Conservation (phyloP, 2,888 invertebrate genomes). For the Aproaerema taeniolella region DNA sequence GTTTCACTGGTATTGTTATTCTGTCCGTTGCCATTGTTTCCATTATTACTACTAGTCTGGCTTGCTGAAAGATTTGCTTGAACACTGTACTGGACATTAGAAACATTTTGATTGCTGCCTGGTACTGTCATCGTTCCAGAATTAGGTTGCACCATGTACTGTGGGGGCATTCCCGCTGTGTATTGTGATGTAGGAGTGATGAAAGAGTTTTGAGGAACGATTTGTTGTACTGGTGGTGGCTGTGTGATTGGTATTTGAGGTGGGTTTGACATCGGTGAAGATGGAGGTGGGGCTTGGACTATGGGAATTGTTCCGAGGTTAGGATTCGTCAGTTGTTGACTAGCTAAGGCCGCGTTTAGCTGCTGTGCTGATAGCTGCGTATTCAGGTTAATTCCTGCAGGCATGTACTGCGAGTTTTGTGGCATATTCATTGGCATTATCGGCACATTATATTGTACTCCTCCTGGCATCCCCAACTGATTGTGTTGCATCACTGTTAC, state of each 20-base stretch:
- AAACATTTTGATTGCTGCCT: slow-evolving; percentile 47
- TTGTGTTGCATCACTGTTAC: slow-evolving; percentile 70
- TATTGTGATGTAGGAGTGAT: slow-evolving; percentile 60
- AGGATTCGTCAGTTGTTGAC: slow-evolving; percentile 51
- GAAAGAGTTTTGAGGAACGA: slow-evolving; percentile 54
- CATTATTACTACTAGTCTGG: too few relatives aligned
- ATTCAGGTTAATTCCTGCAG: slow-evolving; percentile 56
- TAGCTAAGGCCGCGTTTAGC: slow-evolving; percentile 59
- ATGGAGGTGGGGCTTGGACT: slow-evolving; percentile 53
- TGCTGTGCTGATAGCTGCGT: slow-evolving; percentile 66
- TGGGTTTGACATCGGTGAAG: slow-evolving; percentile 46
- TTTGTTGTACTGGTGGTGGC: slow-evolving; percentile 49
- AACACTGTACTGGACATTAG: slow-evolving; percentile 49
- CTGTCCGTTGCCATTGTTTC: slow-evolving; percentile 52
- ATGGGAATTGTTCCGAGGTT: slow-evolving; percentile 60
- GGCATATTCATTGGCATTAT: slow-evolving; percentile 67
- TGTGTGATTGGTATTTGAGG: slow-evolving; percentile 48
- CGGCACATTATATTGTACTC: slow-evolving; percentile 65
- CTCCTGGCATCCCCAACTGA: slow-evolving; percentile 57
- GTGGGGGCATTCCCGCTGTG: slow-evolving; percentile 47
- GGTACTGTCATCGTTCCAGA: slow-evolving; percentile 47
- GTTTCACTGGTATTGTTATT: slow-evolving; percentile 37
- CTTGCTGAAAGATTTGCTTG: background rate
- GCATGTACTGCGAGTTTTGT: slow-evolving; percentile 60
- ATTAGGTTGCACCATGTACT: slow-evolving; percentile 61